Evolutionary conservation across 2,797 vertebrate genomes (phyloP), one percentile per base, ranked within the genome.

Genomic region (Gephyroberyx darwinii): DNA sequence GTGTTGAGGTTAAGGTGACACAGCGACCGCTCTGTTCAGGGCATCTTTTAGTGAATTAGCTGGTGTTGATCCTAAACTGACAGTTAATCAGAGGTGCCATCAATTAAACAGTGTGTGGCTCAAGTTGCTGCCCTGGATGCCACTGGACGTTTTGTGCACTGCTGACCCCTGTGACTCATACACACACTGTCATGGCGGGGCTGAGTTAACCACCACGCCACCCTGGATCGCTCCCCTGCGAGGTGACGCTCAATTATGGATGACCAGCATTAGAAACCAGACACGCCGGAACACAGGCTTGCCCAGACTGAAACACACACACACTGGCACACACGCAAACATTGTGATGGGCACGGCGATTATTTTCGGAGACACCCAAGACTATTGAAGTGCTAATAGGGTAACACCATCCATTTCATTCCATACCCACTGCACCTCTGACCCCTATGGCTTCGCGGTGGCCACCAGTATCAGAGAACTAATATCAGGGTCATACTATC

Each of bases 231-330:
- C 91, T 87, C 56, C 77, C 72, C 86, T 66, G 83, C 72, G 84
- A 88, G 90, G 77, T 80, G 64, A 62, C 60, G 58, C 90, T 95
- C 87, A 93, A 94, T 94, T 93, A 92, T 93, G 78, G 58, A 91
- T 89, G 90, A 90, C 64, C 67, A 78, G 93, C 79, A 88, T 94
- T 91, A 93, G 93, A 95, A 96, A 95, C 89, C 75, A 80, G 86
- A 93, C 91, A 86, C 91, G 83, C 81, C 12, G 19, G 61, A 59
- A 84, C 73, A 85, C 75, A 87, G 75, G 75, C 68, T 66, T 50
- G 59, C 65, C 79, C 79, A 80, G 69, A 80, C 81, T 68, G 77
- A 82, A 51, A 71, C 64, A 74, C 20, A 75, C 59, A 84, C 63
- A 78, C 77, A 35, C 33, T 26, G 26, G 8, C 39, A 41, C 10